Evolutionary conservation across 2,797 vertebrate species (phyloP).

Genomic region (Malacoctenus gilli): DNA sequence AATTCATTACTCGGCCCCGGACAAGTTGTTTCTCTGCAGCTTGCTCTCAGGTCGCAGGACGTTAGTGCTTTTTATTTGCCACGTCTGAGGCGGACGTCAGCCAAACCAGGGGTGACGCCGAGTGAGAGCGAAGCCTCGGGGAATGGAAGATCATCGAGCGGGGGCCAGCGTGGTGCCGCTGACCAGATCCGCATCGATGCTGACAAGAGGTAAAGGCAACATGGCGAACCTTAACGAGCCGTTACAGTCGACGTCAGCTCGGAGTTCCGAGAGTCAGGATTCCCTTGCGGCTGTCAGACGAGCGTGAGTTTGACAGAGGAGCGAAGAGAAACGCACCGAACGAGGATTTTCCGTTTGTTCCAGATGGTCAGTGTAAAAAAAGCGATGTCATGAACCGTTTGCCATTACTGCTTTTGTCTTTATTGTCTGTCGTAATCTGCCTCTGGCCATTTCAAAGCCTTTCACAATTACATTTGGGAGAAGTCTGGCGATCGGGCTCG

Average conservation of each 20-base stretch:
- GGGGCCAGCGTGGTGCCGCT: conserved; percentile 10
- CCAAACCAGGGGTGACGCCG: conserved; percentile 46
- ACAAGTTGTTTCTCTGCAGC: conserved; percentile 29
- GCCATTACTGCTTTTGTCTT: conserved; percentile 22
- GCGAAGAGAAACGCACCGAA: neutral
- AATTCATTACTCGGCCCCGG: conserved; percentile 36
- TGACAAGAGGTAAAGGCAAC: conserved; percentile 21
- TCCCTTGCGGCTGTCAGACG: neutral
- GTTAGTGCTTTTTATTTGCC: conserved; percentile 30
- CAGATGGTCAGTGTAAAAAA: conserved; percentile 18
- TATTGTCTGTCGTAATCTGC: conserved; percentile 32
- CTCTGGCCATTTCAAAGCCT: conserved; percentile 23
- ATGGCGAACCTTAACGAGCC: neutral
- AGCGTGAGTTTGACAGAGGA: neutral
- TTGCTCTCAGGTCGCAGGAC: conserved; percentile 10
- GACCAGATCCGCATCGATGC: conserved; percentile 24
- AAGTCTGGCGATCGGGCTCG: conserved; percentile 44
- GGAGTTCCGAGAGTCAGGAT: neutral
- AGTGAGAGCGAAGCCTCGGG: conserved; percentile 25
- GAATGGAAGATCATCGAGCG: conserved; percentile 15
- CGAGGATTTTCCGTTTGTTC: no score
- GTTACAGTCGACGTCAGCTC: conserved; percentile 4
- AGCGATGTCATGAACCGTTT: conserved; percentile 10
- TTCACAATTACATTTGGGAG: conserved; percentile 32
- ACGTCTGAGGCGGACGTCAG: conserved; percentile 22